Evolutionary conservation across 2,113 vertebrate species (phyloP).

Genomic region (Phyllostomus hastatus): DNA sequence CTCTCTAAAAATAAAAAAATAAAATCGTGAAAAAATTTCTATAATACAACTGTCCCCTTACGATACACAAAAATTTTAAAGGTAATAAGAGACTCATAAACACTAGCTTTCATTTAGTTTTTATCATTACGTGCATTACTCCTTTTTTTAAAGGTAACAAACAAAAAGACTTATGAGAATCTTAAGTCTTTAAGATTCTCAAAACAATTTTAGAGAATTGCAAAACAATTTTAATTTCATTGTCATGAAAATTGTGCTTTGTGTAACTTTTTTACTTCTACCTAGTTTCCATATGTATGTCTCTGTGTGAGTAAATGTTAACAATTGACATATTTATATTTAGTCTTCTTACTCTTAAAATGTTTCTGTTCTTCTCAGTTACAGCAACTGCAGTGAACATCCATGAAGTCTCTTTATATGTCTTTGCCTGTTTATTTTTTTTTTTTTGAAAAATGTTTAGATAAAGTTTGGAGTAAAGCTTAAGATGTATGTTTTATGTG

Average conservation of each 20-base stretch:
- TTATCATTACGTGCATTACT: neutral
- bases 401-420: neutral
- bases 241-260: neutral
- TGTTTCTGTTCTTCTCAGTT: neutral
- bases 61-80: neutral
- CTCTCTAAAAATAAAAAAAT: too few species aligned
- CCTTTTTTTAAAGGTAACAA: neutral
- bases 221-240: neutral
- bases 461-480: neutral
- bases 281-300: neutral
- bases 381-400: neutral
- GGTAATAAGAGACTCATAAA: neutral
- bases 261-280: neutral
- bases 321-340: neutral
- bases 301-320: neutral
- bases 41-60: neutral
- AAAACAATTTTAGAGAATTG: neutral
- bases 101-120: neutral
- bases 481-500: neutral
- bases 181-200: too few species aligned
- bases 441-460: neutral
- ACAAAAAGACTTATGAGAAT: neutral
- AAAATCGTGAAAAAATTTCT: too few species aligned
- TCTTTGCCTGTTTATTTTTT: neutral
- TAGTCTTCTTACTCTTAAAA: neutral